Evolutionary conservation across 2,113 vertebrate species (phyloP).

Genomic region (Ursus arctos): DNA sequence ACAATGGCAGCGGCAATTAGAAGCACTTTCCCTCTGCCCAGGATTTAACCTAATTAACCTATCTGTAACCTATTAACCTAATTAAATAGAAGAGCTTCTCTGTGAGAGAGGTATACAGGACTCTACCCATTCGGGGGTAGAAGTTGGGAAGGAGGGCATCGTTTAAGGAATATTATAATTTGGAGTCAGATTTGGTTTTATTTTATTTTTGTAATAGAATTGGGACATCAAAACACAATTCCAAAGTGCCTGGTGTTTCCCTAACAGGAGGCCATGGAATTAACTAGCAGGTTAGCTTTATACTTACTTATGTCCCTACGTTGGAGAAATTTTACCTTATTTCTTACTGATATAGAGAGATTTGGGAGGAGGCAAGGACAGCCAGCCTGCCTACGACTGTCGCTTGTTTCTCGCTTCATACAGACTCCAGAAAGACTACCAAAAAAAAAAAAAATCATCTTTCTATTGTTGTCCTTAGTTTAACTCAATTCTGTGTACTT

Average conservation of each 20-base stretch:
- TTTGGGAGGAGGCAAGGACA: background rate
- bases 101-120: conserved; percentile 10
- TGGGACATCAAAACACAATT: conserved; percentile 32
- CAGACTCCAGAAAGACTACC: background rate
- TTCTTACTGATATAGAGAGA: background rate
- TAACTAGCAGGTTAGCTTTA: background rate
- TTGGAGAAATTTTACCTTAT: background rate
- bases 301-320: background rate
- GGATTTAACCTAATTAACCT: conserved; percentile 85
- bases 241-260: background rate
- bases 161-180: conserved; percentile 54
- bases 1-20: conserved; percentile 56
- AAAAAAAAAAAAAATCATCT: background rate
- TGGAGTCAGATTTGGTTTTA: conserved; percentile 7
- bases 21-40: conserved; percentile 76
- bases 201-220: conserved; percentile 7
- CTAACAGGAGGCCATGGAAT: background rate
- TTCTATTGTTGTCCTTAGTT: background rate
- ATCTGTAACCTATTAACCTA: conserved; percentile 86
- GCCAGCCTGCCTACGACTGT: background rate
- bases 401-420: background rate
- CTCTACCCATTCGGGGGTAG: conserved; percentile 20
- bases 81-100: conserved; percentile 77
- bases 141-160: background rate
- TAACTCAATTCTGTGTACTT: background rate